Conservation (phyloP, 2,113 vertebrate species). For the Malurus alboscapulatus region DNA sequence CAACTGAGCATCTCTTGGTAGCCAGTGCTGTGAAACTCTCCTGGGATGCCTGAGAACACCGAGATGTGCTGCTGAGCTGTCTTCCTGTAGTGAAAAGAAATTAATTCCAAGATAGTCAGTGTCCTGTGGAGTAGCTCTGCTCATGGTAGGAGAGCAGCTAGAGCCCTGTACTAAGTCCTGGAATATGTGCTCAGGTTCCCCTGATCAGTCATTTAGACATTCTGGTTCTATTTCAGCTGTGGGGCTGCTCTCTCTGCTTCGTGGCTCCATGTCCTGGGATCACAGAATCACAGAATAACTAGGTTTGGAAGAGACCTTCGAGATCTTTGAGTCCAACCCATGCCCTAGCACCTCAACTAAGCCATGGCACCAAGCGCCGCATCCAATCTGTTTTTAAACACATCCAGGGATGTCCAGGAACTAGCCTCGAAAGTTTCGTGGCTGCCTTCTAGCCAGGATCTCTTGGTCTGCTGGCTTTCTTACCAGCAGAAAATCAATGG, state of each 20-base stretch:
- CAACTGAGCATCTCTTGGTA: slow-evolving; percentile 26
- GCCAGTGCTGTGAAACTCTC: slow-evolving; percentile 21
- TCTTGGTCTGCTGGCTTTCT: not conserved
- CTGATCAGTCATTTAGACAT: not conserved
- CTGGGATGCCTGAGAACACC: not conserved
- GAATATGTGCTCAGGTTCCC: not conserved
- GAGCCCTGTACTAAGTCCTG: not conserved
- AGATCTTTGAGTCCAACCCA: no score
- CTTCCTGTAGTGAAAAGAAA: not conserved
- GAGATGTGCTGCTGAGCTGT: not conserved
- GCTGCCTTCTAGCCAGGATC: not conserved
- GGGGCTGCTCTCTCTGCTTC: not conserved
- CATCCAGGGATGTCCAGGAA: not conserved
- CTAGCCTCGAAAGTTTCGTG: not conserved
- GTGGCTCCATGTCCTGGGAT: not conserved
- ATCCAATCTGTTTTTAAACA: no score
- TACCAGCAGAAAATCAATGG: not conserved
- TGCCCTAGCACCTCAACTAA: no score
- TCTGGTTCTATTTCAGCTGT: not conserved
- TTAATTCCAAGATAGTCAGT: not conserved
- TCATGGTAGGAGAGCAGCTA: not conserved
- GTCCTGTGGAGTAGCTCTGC: not conserved
- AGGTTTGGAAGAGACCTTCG: no score
- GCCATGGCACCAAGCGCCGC: no score
- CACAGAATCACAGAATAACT: no score